These are phyloP conservation scores for Leucosticte australis DNA, from an alignment of 2,113 vertebrate genomes.

Conservation along the genomic window DNA sequence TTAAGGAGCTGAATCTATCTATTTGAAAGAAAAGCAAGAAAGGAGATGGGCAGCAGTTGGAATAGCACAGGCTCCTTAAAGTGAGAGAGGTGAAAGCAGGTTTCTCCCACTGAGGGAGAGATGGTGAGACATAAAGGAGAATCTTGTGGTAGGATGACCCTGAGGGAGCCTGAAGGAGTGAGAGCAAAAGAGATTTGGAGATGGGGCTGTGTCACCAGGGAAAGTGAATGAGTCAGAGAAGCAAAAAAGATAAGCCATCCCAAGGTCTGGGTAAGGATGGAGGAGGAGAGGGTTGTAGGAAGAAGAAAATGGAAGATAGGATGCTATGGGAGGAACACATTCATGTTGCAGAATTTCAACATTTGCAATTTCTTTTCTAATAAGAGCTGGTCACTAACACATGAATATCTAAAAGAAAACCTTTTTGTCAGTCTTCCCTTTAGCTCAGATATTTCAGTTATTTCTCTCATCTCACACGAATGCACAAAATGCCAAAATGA, in stretches of 20 bases:
- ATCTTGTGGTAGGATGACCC: background rate
- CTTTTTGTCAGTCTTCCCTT: background rate
- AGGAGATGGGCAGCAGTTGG: background rate
- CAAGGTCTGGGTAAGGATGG: background rate
- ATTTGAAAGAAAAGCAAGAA: background rate
- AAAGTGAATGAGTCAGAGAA: background rate
- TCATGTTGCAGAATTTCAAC: background rate
- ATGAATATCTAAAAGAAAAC: background rate
- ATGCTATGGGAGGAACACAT: background rate
- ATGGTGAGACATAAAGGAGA: background rate
- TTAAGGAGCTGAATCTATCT: background rate
- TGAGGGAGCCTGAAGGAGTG: background rate
- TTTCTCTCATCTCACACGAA: background rate
- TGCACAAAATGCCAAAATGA: background rate
- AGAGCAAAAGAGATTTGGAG: background rate
- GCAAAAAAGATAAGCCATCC: background rate
- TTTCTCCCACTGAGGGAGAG: background rate
- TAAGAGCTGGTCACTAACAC: background rate
- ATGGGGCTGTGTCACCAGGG: accelerated
- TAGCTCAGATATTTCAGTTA: background rate
- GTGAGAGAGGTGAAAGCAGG: background rate
- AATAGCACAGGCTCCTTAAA: background rate
- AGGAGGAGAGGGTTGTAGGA: background rate
- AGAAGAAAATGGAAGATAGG: background rate
- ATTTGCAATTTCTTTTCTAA: background rate